phyloP scores from a whole-genome alignment of 2,888 invertebrate species.

The Hipparchia semele region DNA sequence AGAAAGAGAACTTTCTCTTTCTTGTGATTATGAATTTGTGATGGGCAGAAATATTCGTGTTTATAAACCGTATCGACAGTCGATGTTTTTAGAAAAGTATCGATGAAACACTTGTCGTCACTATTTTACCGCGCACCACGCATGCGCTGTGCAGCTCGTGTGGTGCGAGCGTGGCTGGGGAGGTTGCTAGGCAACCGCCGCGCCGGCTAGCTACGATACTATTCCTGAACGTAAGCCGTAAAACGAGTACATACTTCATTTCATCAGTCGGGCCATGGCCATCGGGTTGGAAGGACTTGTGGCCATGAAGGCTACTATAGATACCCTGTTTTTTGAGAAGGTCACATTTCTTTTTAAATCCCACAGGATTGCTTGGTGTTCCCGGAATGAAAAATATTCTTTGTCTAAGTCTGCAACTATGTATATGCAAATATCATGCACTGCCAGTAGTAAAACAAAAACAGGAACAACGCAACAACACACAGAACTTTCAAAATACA shows the following conservation, averaged over 20 bases:
- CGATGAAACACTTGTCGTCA: conserved; percentile 37
- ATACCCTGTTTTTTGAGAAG: too few relatives aligned
- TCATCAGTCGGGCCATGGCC: conserved; percentile 32
- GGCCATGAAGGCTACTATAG: not conserved
- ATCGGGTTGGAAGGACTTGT: not conserved
- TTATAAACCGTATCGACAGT: not conserved
- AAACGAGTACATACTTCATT: conserved; percentile 28
- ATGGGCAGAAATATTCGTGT: not conserved
- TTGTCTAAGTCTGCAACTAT: too few relatives aligned
- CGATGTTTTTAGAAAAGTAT: conserved; percentile 3
- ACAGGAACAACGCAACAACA: too few relatives aligned
- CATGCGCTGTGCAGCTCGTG: conserved; percentile 31
- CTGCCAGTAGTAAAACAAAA: too few relatives aligned
- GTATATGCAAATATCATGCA: too few relatives aligned
- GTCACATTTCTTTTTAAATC: too few relatives aligned
- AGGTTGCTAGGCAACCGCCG: conserved; percentile 45
- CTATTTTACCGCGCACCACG: conserved; percentile 39
- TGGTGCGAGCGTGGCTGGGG: conserved; percentile 29
- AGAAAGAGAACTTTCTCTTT: too few relatives aligned
- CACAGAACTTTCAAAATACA: too few relatives aligned
- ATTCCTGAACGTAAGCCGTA: conserved; percentile 28
- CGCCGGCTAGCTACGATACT: conserved; percentile 37
- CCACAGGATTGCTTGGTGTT: too few relatives aligned
- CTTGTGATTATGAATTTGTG: too few relatives aligned
- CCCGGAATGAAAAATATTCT: too few relatives aligned